Base-by-base conservation (phyloP, 2,888 invertebrate species). In the Aphelenchoides bicaudatus region DNA sequence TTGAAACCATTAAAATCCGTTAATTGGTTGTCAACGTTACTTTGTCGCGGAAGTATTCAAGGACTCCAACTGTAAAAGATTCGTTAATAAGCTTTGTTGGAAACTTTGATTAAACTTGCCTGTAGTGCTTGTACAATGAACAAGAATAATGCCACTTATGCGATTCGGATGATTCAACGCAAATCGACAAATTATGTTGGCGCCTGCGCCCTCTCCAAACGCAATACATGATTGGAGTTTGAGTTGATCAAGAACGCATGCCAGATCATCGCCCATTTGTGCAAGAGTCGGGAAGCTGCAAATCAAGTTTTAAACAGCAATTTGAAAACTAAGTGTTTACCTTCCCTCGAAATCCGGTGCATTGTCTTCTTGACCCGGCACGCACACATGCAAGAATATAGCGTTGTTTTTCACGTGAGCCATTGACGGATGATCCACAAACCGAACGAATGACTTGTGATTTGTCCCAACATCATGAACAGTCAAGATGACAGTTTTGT, bases 81-180 rank as follows among this genome's bases (percentile, higher is more conserved):
- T n/a, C n/a, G n/a, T n/a, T n/a, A n/a, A n/a, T n/a, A n/a, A n/a
- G n/a, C n/a, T n/a, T n/a, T n/a, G n/a, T 13, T 13, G 1, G 16
- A 8, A 39, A 25, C 19, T 53, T 56, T 23, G n/a, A 56, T 5
- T n/a, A n/a, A n/a, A n/a, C n/a, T n/a, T n/a, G n/a, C n/a, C n/a
- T n/a, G 89, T 88, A 49, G 89, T 88, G 25, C 87, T 88, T 0
- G 90, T 90, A 80, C 88, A 88, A 83, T 91, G 90, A 72, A 91
- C 88, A 63, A 91, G 84, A 73, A 89, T 86, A 37, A 90, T 84
- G 28, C 90, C 90, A 63, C 89, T 83, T 47, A 87, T 86, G 39
- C 89, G 84, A 21, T 87, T 84, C 0, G 89, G 88, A 80, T 89
- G 87, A 19, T 87, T 87, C 76, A 90, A 84, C 62, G 89, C 90